Conservation (phyloP, 2,888 invertebrate species). For the Zootermopsis nevadensis region DNA sequence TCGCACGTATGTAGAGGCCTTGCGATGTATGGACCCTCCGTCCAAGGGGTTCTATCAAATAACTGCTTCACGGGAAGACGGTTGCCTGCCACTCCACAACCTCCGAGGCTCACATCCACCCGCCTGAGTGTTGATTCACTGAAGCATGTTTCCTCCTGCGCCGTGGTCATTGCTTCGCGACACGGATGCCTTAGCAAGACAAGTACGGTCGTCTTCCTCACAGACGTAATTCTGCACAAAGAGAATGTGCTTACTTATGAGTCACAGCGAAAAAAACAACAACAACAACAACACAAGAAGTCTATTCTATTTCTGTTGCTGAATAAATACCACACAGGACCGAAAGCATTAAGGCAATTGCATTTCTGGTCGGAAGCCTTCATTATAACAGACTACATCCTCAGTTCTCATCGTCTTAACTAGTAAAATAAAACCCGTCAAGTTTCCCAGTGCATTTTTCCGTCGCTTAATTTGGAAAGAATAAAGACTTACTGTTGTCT, state of each 20-base stretch:
- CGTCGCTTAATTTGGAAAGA: too few relatives aligned
- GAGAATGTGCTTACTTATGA: too few relatives aligned
- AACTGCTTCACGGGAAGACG: not conserved
- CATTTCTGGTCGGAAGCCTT: not conserved
- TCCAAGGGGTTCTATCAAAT: too few relatives aligned
- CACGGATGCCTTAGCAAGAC: not conserved
- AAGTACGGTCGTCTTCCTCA: not conserved
- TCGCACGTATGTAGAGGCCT: too few relatives aligned
- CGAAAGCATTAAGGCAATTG: not conserved
- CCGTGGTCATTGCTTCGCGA: slow-evolving; percentile 15
- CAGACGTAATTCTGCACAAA: not conserved
- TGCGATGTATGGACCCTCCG: too few relatives aligned
- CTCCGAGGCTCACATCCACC: not conserved
- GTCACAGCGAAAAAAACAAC: not conserved
- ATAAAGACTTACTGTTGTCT: too few relatives aligned
- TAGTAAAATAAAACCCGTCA: too few relatives aligned
- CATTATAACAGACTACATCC: not conserved
- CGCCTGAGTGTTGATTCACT: not conserved
- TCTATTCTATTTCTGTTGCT: not conserved
- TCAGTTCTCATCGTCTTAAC: not conserved
- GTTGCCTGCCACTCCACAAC: not conserved
- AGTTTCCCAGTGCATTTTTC: too few relatives aligned
- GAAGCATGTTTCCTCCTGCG: slow-evolving; percentile 33
- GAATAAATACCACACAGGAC: not conserved
- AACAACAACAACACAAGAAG: not conserved